Base-by-base conservation (phyloP, 2,888 invertebrate species). In the Drosophila atripex region DNA sequence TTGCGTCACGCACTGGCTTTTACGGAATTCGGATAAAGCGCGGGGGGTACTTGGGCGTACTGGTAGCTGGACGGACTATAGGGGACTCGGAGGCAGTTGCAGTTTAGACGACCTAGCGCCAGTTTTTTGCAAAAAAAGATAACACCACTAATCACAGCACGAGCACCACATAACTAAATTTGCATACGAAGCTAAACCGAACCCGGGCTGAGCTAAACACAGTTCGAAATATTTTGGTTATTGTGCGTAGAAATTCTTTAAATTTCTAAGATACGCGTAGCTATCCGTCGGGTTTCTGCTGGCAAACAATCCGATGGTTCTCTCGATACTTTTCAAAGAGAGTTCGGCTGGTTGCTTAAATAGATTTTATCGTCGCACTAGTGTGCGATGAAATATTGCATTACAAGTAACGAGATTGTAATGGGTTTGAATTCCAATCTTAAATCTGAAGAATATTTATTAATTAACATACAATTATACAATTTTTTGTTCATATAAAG, bases 1-100 rank as follows among this genome's bases (percentile, higher is more conserved):
- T 59, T 68, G 68, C 71, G 71, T 68, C 68, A 68, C 68, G 35
- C 28, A 60, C 35, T 41, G 39, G 16, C 28, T 65, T 70, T 14
- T 45, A 39, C 30, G 50, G 46, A 51, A 45, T 39, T 51, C 50
- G 23, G 11, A 12, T n/a, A 5, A 2, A 16, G 46, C 47, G 59
- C 60, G 61, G 18, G 14, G 64, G 50, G 28, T 28, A 9, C 28
- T 9, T 28, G 28, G 28, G 28, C 14, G 63, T 64, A 25, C 25
- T 11, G 32, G 23, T 25, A 41, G 25, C 14, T 60, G 35, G 21
- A 12, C 35, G 25, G 21, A 12, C 35, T 14, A 28, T 21, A 61
- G 61, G 32, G 45, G 41, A 8, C 9, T 8, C 21, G 6, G 11
- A 12, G 43, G 12, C 21, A 6, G 21, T 1, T 21, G 43, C 43